Conservation (phyloP, 2,113 vertebrate species). For the Acrocephalus kingi region DNA sequence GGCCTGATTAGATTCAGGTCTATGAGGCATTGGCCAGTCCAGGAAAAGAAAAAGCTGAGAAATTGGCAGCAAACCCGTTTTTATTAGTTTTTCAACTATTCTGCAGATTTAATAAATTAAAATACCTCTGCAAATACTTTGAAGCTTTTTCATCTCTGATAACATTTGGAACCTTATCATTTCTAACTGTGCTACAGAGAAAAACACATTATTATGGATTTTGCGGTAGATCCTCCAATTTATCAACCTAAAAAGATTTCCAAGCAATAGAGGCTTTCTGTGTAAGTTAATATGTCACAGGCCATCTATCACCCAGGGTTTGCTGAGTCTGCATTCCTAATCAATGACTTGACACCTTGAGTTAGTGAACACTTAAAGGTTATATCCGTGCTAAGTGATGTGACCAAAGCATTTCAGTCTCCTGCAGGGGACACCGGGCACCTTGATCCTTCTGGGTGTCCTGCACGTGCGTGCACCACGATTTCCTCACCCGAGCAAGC, state of each 20-base stretch:
- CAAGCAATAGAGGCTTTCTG: not conserved
- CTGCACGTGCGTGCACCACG: accelerated
- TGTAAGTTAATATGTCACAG: not conserved
- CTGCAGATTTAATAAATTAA: slow-evolving; percentile 26
- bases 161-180: slow-evolving; percentile 17
- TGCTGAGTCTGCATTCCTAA: slow-evolving; percentile 14
- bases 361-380: not conserved
- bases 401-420: not conserved
- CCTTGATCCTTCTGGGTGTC: not conserved
- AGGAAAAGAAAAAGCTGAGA: not conserved
- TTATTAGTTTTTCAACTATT: not conserved
- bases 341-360: slow-evolving; percentile 4
- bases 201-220: slow-evolving; percentile 46
- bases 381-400: not conserved
- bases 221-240: slow-evolving; percentile 21
- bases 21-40: not conserved
- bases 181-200: not conserved
- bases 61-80: accelerated
- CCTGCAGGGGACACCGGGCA: not conserved
- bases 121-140: slow-evolving; percentile 6
- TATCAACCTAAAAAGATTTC: slow-evolving; percentile 39
- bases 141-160: slow-evolving; percentile 15
- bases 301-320: not conserved
- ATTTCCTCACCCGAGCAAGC: not conserved
- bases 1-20: not conserved